Evolutionary conservation across 1,140 invertebrate species (phyloP).

Genomic region (Brachionus rubens): DNA sequence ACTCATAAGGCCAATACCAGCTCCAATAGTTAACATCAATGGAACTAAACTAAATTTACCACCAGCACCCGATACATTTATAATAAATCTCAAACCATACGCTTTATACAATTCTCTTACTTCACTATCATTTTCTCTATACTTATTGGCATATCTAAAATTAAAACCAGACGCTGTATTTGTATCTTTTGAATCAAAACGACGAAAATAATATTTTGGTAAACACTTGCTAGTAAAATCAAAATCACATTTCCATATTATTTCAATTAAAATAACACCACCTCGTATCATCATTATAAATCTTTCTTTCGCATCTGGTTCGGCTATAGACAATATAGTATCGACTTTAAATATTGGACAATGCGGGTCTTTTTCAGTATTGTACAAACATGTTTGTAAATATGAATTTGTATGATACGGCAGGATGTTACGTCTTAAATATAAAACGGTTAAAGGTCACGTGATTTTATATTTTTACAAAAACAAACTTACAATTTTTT

Average conservation of each 20-base stretch:
- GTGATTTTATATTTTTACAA: not conserved
- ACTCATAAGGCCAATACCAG: conserved; percentile 63
- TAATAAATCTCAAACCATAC: conserved; percentile 63
- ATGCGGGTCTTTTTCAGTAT: conserved; percentile 52
- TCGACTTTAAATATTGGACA: conserved; percentile 63
- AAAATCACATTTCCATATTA: conserved; percentile 64
- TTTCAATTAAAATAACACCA: conserved; percentile 62
- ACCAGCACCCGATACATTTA: conserved; percentile 61
- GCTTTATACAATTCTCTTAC: conserved; percentile 62
- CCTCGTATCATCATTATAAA: conserved; percentile 53
- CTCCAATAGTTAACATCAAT: conserved; percentile 62
- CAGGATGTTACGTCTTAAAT: conserved; percentile 10
- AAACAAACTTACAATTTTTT: conserved; percentile 41
- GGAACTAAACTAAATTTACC: conserved; percentile 63
- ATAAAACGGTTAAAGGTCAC: not conserved
- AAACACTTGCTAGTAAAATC: conserved; percentile 60
- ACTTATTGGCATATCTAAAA: conserved; percentile 63
- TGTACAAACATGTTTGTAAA: not conserved
- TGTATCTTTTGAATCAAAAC: conserved; percentile 54
- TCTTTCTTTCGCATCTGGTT: conserved; percentile 53
- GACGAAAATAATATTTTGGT: conserved; percentile 62
- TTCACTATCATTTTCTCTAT: conserved; percentile 52
- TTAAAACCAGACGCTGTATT: conserved; percentile 62
- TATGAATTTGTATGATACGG: conserved; percentile 34
- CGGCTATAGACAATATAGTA: conserved; percentile 59